Evolutionary conservation across 2,888 invertebrate species (phyloP).

Genomic region (Pristionchus exspectatus): DNA sequence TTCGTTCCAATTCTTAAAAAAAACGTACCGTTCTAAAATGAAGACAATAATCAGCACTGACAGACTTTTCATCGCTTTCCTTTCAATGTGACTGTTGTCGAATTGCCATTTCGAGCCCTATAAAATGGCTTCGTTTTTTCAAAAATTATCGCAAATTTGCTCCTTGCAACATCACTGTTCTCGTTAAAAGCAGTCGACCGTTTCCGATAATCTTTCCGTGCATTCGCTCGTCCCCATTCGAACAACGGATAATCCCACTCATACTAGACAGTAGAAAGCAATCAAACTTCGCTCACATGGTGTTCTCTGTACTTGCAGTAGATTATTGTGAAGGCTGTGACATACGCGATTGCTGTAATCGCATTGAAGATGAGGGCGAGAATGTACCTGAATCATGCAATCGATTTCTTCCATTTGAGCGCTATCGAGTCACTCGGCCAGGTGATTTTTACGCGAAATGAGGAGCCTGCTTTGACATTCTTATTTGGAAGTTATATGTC

Average conservation of each 20-base stretch:
- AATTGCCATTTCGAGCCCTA: neutral
- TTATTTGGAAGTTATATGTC: neutral
- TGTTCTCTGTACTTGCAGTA: constrained; percentile 24
- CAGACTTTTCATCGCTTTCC: constrained; percentile 47
- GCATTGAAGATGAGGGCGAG: constrained; percentile 15
- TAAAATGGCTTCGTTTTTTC: neutral
- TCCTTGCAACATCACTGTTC: neutral
- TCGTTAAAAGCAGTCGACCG: neutral
- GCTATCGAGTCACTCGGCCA: too few relatives aligned
- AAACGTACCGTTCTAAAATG: neutral
- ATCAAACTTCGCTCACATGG: neutral
- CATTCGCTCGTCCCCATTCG: neutral
- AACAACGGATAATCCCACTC: neutral
- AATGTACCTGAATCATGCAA: neutral
- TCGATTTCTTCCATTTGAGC: neutral
- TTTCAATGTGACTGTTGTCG: constrained; percentile 29
- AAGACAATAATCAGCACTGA: constrained; percentile 17
- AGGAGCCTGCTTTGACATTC: too few relatives aligned
- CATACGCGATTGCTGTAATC: neutral
- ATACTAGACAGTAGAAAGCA: too few relatives aligned
- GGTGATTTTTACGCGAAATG: too few relatives aligned
- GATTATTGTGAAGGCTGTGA: neutral
- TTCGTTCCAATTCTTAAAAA: neutral
- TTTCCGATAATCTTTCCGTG: neutral
- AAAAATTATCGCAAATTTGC: neutral